Conservation (phyloP, 2,888 invertebrate genomes). For the Himalopsyche tibetana region DNA sequence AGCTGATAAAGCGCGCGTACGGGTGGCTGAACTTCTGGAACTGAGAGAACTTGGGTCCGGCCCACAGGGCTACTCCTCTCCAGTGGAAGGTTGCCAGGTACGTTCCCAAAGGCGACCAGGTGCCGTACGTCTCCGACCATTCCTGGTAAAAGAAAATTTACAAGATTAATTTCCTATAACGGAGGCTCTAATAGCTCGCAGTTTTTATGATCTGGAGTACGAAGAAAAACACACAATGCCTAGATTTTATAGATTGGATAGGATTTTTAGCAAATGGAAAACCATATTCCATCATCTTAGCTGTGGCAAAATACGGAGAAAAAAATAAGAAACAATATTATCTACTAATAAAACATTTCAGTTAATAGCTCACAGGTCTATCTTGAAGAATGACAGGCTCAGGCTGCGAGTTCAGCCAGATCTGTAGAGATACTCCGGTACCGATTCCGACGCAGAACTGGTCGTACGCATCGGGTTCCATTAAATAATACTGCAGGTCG, state of each 20-base stretch:
- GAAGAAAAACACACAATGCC: too few species aligned
- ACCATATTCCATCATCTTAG: too few species aligned
- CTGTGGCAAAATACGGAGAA: too few species aligned
- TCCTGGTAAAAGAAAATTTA: constrained; percentile 75
- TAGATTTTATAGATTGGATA: too few species aligned
- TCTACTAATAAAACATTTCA: too few species aligned
- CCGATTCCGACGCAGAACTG: constrained; percentile 95
- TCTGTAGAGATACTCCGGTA: constrained; percentile 86
- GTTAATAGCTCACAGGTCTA: constrained; percentile 79
- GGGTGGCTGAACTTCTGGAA: constrained; percentile 94
- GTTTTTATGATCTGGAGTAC: neutral
- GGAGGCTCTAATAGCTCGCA: neutral
- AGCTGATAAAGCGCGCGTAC: constrained; percentile 96
- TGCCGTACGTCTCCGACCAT: constrained; percentile 97
- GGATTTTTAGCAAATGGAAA: too few species aligned
- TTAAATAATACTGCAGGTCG: constrained; percentile 93
- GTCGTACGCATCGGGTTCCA: constrained; percentile 97
- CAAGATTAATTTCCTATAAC: too few species aligned
- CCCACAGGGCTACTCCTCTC: constrained; percentile 97
- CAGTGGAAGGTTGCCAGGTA: constrained; percentile 97
- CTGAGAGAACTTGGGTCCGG: constrained; percentile 94
- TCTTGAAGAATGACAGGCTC: constrained; percentile 91
- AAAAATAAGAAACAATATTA: too few species aligned
- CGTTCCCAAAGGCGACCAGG: constrained; percentile 98
- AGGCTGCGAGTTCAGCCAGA: constrained; percentile 93